Evolutionary conservation across 2,888 invertebrate species (phyloP).

Genomic region (Eupithecia centaureata): DNA sequence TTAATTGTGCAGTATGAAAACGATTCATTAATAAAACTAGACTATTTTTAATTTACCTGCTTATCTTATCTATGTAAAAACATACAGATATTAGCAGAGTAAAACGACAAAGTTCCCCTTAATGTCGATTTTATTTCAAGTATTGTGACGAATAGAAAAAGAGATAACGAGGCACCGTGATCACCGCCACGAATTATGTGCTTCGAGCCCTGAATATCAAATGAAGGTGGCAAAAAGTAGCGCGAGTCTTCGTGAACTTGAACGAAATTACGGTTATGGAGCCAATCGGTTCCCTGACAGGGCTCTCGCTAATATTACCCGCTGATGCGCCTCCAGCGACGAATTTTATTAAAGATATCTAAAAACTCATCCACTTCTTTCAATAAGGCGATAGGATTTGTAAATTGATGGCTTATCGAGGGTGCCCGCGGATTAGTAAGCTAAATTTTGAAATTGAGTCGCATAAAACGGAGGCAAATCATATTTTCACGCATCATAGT

Average conservation of each 20-base stretch:
- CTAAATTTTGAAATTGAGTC: slow-evolving; percentile 39
- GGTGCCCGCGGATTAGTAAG: slow-evolving; percentile 35
- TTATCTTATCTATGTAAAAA: too few species aligned
- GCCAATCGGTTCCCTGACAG: slow-evolving; percentile 62
- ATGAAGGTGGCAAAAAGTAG: slow-evolving; percentile 63
- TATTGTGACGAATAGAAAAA: slow-evolving; percentile 69
- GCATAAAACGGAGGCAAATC: slow-evolving; percentile 33
- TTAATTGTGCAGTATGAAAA: slow-evolving; percentile 48
- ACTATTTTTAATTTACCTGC: slow-evolving; percentile 52
- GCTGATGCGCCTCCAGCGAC: slow-evolving; percentile 44
- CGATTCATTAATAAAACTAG: slow-evolving; percentile 43
- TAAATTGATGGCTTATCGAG: slow-evolving; percentile 51
- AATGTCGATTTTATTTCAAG: slow-evolving; percentile 65
- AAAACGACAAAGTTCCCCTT: slow-evolving; percentile 50
- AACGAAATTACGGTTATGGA: slow-evolving; percentile 70
- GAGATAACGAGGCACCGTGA: slow-evolving; percentile 72
- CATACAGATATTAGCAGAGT: too few species aligned
- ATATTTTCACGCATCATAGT: slow-evolving; percentile 33
- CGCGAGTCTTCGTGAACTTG: slow-evolving; percentile 62
- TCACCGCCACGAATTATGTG: slow-evolving; percentile 75
- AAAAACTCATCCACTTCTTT: slow-evolving; percentile 55
- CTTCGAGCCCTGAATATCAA: slow-evolving; percentile 72
- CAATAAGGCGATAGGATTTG: slow-evolving; percentile 55
- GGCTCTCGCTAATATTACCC: slow-evolving; percentile 51
- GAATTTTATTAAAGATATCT: slow-evolving; percentile 58